Conservation (phyloP, 2,888 invertebrate genomes). For the Drosophila ustulata region DNA sequence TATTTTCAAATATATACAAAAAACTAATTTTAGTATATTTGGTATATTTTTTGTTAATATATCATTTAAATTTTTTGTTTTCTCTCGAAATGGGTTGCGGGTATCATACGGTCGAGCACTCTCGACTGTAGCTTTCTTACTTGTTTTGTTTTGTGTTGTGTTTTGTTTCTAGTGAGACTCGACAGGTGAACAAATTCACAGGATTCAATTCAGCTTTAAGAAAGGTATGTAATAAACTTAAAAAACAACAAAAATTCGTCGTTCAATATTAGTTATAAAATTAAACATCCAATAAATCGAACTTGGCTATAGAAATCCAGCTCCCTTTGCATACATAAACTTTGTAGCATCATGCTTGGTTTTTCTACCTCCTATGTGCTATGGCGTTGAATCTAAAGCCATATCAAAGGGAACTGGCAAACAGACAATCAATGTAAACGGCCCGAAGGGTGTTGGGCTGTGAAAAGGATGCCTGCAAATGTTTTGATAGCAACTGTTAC, state of each 20-base stretch:
- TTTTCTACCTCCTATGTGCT: neutral
- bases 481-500: conserved; percentile 63
- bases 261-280: conserved; percentile 4
- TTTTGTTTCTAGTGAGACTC: conserved; percentile 52
- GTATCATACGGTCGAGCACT: no score
- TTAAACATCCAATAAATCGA: conserved; percentile 3
- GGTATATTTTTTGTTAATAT: no score
- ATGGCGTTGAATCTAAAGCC: conserved; percentile 3
- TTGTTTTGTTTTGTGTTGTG: conserved; percentile 15
- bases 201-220: conserved; percentile 38
- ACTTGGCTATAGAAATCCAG: neutral
- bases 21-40: no score
- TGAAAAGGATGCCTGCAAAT: conserved; percentile 56
- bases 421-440: conserved; percentile 39
- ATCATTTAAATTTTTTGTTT: no score
- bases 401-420: conserved; percentile 30
- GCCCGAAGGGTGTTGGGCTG: conserved; percentile 42
- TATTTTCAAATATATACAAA: no score
- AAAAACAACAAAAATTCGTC: conserved; percentile 17
- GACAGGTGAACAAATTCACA: conserved; percentile 73
- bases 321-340: neutral
- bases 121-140: no score
- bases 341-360: neutral
- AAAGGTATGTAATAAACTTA: conserved; percentile 11
- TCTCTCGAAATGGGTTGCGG: no score